Evolutionary conservation across 2,888 invertebrate species (phyloP).

Genomic region (Clitarchus hookeri): DNA sequence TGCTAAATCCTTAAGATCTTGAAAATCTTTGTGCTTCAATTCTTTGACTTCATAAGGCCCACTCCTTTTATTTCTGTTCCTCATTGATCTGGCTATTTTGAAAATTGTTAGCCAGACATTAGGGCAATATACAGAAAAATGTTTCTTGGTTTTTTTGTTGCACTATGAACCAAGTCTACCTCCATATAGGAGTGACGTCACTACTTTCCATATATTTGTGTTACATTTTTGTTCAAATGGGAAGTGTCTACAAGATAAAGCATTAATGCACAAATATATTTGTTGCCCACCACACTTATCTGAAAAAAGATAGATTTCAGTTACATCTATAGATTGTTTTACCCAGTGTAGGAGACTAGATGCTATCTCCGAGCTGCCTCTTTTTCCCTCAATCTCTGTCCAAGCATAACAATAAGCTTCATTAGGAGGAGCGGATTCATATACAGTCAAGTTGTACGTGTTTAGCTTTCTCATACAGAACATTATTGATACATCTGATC

Average conservation of each 20-base stretch:
- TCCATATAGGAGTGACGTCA: slow-evolving; percentile 42
- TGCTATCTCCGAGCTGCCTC: slow-evolving; percentile 48
- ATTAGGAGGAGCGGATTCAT: slow-evolving; percentile 47
- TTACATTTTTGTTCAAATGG: background rate
- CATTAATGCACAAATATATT: slow-evolving; percentile 40
- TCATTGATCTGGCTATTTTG: background rate
- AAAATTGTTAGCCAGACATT: background rate
- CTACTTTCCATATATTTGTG: background rate
- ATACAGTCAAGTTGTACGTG: slow-evolving; percentile 48
- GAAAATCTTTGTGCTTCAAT: background rate
- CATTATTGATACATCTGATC: too few relatives aligned
- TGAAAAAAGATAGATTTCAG: slow-evolving; percentile 27
- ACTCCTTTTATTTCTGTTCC: background rate
- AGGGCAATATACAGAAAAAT: background rate
- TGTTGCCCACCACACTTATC: slow-evolving; percentile 37
- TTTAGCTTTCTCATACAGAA: too few relatives aligned
- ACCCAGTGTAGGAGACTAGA: slow-evolving; percentile 42
- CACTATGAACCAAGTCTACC: slow-evolving; percentile 45
- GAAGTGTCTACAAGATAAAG: background rate
- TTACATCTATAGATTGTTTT: slow-evolving; percentile 17
- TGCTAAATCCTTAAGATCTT: background rate
- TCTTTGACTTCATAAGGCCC: background rate
- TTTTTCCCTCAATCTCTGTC: slow-evolving; percentile 48
- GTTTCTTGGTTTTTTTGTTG: slow-evolving; percentile 44
- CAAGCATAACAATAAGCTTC: slow-evolving; percentile 47